A percentile compares a stretch with the other conserved stretches of the same genome.
phyloP scores from a whole-genome alignment of 2,797 vertebrate species.

The Gambelia wislizenii region DNA sequence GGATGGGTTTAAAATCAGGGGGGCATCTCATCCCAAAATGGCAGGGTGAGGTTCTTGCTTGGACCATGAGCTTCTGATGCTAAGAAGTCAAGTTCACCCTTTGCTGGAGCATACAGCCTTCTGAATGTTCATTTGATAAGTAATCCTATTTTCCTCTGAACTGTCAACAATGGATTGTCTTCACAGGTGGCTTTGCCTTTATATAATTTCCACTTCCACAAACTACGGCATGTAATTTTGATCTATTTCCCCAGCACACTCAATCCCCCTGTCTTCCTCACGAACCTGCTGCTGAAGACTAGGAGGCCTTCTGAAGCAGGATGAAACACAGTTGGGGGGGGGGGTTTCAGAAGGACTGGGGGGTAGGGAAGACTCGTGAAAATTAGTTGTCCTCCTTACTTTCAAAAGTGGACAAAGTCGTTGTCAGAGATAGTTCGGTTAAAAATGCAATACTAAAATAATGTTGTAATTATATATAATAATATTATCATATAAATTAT shows the following conservation, averaged over 20 bases:
- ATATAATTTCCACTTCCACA: not conserved
- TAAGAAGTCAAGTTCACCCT: not conserved
- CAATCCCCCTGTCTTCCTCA: not conserved
- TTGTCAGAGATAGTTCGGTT: no score
- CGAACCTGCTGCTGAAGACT: not conserved
- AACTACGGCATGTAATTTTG: not conserved
- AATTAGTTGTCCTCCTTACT: not conserved
- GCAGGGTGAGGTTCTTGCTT: no score
- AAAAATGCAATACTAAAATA: not conserved
- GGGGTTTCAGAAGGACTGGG: not conserved
- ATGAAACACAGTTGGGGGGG: not conserved
- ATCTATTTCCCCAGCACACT: no score
- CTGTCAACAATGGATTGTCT: not conserved
- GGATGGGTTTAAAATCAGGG: no score
- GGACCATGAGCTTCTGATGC: not conserved
- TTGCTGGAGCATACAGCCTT: not conserved
- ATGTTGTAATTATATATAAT: not conserved
- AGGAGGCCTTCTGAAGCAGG: not conserved
- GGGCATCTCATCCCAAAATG: no score
- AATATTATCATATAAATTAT: not conserved
- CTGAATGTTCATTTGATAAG: not conserved
- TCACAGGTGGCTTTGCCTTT: not conserved
- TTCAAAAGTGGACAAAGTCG: not conserved
- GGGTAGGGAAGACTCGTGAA: not conserved
- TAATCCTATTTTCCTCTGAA: not conserved